Evolutionary conservation across 1,140 invertebrate genomes (phyloP).

Genomic region (Ostrea edulis): DNA sequence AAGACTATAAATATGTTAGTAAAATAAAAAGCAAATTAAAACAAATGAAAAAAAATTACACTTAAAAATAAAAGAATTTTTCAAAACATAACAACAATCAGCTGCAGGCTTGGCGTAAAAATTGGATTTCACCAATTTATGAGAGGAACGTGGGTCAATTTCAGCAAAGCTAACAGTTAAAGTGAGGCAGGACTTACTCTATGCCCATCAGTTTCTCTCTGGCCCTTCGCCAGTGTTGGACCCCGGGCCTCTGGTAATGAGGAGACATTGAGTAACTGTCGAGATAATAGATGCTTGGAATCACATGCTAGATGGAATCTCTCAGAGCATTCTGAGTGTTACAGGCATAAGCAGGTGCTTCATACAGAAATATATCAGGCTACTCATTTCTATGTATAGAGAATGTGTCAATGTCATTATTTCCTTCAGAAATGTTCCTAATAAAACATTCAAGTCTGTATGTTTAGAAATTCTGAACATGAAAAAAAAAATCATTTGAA

Average conservation of each 20-base stretch:
- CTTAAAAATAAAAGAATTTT: not conserved
- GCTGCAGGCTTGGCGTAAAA: not conserved
- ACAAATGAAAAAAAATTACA: not conserved
- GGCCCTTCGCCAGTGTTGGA: not conserved
- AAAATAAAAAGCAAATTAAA: not conserved
- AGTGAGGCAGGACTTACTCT: not conserved
- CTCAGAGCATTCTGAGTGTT: not conserved
- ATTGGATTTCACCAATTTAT: not conserved
- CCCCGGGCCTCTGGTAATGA: not conserved
- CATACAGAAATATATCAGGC: not conserved
- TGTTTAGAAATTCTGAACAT: not conserved
- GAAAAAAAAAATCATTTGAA: not conserved
- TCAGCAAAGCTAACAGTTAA: constrained; percentile 19
- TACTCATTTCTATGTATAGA: too few species aligned
- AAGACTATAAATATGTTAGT: constrained; percentile 1
- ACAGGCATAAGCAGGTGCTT: not conserved
- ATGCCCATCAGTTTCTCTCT: constrained; percentile 30
- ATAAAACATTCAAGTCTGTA: too few species aligned
- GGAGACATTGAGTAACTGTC: constrained; percentile 15
- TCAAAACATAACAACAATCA: not conserved
- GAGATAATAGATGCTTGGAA: constrained; percentile 3
- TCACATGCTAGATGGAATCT: not conserved
- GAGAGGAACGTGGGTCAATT: not conserved
- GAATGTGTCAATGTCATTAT: too few species aligned
- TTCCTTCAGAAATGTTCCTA: too few species aligned